Evolutionary conservation across 2,113 vertebrate genomes (phyloP), one percentile per base, ranked within the genome.

Genomic region (Panthera tigris): DNA sequence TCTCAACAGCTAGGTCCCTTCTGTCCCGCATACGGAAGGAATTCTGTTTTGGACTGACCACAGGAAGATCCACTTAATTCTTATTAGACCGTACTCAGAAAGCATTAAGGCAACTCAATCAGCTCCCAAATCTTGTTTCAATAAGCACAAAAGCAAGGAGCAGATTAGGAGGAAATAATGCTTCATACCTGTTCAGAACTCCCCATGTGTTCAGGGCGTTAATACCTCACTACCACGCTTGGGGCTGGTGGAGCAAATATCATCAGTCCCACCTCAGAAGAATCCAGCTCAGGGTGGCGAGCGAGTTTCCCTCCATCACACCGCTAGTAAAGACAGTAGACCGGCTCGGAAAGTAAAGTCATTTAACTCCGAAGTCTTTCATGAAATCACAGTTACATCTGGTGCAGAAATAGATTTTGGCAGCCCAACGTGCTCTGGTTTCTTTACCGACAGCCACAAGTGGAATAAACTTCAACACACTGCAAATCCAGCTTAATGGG

Each of bases 391-490:
- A 19, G 76, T 84, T 81, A 31, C 15, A 50, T 27, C 55, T 90
- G 88, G 65, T 9, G 39, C n/a, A 84, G 73, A 91, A 68, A 13
- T 73, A 66, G 71, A 41, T 29, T 33, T 45, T 66, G 73, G 65
- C 91, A 82, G 69, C 25, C 31, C 31, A 2, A 3, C 31, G 41
- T 29, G 68, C 81, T 94, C 68, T 68, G 93, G 65, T 57, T 95
- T 96, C 84, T 91, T 87, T 21, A 86, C 61, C 71, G 45, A 95
- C 91, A 95, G 74, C 92, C 71, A 31, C 81, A 91, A 95, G 84
- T 85, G 29, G 71, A 80, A 95, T 83, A 48, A 94, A 94, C 48
- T 88, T 97, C 81, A 94, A 97, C 91, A 61, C 19, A 31, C 69
- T 66, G 57, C 80, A 95, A 73, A 89, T 74, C n/a, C 80, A 73